Evolutionary conservation across 2,113 vertebrate genomes (phyloP), one percentile per base, ranked within the genome.

Genomic region (Regulus satrapa): DNA sequence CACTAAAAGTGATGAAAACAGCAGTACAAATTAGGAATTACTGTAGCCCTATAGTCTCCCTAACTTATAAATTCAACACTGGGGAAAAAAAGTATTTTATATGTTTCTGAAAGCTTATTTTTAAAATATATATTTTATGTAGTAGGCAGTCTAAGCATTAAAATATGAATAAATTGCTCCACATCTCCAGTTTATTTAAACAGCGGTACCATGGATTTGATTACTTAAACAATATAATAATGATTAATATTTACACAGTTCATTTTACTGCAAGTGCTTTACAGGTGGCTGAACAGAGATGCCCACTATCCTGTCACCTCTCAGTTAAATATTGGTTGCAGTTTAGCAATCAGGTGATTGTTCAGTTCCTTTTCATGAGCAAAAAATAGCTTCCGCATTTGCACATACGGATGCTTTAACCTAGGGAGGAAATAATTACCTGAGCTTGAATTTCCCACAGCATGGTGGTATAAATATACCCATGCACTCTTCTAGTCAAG

Each of bases 21-120:
- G 86, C 79, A 32, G 26, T 80, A 81, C 75, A 75, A 93, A 90
- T 95, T 95, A 93, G 88, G 90, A 96, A 90, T 94, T 95, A 93
- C 85, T 88, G 34, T 81, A 67, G 28, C 3, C 3, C 13, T 63
- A 11, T 32, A 74, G 54, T 78, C 12, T 78, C 36, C 52, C 45
- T 77, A 78, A 59, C 79, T 80, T 94, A 69, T 95, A 90, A 92
- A 95, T 93, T 86, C 88, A 83, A 19, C 26, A 52, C 4, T 55
- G 49, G 8, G 49, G 1, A 25, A 69, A 74, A 61, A 24, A 36
- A 17, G 36, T 75, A 75, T 77, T 92, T 87, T 76, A 77, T 89
- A 43, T 67, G 62, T 79, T 78, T 89, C 55, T 62, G 67, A 92
- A 93, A 89, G 87, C 63, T 89, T 91, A 18, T 82, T 92, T 91